Conservation (phyloP, 2,888 invertebrate genomes). For the Zhengitettix transpicula region DNA sequence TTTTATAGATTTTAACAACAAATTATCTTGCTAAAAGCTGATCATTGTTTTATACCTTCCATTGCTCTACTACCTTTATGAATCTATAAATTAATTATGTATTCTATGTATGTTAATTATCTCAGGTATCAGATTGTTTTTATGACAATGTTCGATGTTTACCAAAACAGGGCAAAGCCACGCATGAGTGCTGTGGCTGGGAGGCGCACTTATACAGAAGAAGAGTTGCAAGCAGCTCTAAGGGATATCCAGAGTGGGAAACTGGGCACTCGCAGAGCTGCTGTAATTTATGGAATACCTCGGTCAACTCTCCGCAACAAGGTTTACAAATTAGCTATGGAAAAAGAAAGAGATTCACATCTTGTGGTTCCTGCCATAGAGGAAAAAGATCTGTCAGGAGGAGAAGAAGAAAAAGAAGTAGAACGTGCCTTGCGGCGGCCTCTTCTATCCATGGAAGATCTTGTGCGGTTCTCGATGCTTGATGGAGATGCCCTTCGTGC, state of each 20-base stretch:
- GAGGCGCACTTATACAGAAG: slow-evolving; percentile 82
- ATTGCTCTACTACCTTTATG: too few relatives aligned
- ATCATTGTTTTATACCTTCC: too few relatives aligned
- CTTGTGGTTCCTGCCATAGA: slow-evolving; percentile 19
- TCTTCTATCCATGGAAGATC: slow-evolving; percentile 38
- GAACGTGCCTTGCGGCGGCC: slow-evolving; percentile 39
- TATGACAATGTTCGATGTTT: too few relatives aligned
- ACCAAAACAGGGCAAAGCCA: slow-evolving; percentile 45
- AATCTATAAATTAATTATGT: too few relatives aligned
- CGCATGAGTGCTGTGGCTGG: slow-evolving; percentile 33
- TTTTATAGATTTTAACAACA: too few relatives aligned
- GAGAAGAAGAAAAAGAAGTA: slow-evolving; percentile 41
- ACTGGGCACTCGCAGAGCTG: slow-evolving; percentile 81
- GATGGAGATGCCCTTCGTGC: slow-evolving; percentile 2
- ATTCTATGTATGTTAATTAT: too few relatives aligned
- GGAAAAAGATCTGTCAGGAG: slow-evolving; percentile 38
- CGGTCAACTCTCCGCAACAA: slow-evolving; percentile 92
- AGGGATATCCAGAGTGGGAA: slow-evolving; percentile 86
- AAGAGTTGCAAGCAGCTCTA: slow-evolving; percentile 85
- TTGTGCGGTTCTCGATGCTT: slow-evolving; percentile 29
- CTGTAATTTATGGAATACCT: slow-evolving; percentile 91
- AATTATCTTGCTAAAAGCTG: too few relatives aligned
- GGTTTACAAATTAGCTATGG: slow-evolving; percentile 63
- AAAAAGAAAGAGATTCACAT: slow-evolving; percentile 42
- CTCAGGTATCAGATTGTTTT: too few relatives aligned